Evolutionary conservation across 2,113 vertebrate genomes (phyloP).

Genomic region (Anarhynchus alexandrinus): DNA sequence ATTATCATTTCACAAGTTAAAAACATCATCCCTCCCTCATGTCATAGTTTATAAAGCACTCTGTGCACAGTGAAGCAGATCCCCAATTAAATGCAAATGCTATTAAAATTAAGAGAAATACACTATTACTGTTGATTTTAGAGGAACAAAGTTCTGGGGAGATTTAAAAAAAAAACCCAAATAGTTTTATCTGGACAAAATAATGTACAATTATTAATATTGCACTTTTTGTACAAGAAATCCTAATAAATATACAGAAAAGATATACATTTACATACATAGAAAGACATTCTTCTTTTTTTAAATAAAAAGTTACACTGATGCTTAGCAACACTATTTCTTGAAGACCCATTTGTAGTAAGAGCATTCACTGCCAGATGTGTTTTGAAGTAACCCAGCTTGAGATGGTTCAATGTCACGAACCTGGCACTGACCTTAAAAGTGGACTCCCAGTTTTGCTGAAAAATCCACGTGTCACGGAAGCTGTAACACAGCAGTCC

Average conservation of each 20-base stretch:
- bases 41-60: constrained; percentile 26
- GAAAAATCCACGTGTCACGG: background rate
- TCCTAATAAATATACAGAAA: constrained; percentile 96
- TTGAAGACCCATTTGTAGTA: constrained; percentile 66
- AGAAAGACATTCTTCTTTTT: constrained; percentile 70
- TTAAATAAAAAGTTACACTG: constrained; percentile 74
- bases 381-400: background rate
- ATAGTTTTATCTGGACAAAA: constrained; percentile 73
- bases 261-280: constrained; percentile 83
- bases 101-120: constrained; percentile 59
- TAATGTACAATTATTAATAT: constrained; percentile 84
- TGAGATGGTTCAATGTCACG: background rate
- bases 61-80: constrained; percentile 53
- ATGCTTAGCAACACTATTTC: constrained; percentile 64
- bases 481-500: background rate
- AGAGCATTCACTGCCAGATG: background rate
- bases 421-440: background rate
- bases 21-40: background rate
- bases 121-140: constrained; percentile 39
- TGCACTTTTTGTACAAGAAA: constrained; percentile 87
- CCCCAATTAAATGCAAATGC: constrained; percentile 60
- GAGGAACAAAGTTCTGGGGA: constrained; percentile 67
- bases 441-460: background rate
- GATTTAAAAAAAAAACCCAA: constrained; percentile 33
- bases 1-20: background rate